Percentiles rank a stretch among this genome's conserved stretches.
phyloP scores from a whole-genome alignment of 2,797 vertebrate species.

The Carcharodon carcharias region DNA sequence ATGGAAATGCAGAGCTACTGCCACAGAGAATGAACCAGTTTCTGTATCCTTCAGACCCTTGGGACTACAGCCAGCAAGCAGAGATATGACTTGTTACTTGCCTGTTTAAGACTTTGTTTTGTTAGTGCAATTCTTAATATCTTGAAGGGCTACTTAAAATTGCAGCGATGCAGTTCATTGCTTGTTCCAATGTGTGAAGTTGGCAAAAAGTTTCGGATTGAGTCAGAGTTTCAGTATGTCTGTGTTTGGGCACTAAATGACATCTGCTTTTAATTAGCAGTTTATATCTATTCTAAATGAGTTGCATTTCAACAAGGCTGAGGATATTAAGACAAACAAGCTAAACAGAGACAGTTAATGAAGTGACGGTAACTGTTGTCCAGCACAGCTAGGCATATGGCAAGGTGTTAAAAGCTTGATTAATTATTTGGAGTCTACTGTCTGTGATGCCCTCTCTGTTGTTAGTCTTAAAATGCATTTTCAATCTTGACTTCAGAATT shows the following conservation, averaged over 20 bases:
- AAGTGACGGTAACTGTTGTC: conserved; percentile 60
- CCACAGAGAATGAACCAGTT: background rate
- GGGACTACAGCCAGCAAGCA: background rate
- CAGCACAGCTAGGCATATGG: conserved; percentile 69
- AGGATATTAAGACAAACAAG: conserved; percentile 49
- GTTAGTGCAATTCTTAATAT: background rate
- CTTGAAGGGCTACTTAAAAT: background rate
- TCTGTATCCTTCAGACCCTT: background rate
- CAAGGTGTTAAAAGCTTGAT: conserved; percentile 79
- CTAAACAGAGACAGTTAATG: conserved; percentile 43
- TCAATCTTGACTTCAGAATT: conserved; percentile 22
- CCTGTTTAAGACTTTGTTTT: background rate
- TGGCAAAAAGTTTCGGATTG: conserved; percentile 30
- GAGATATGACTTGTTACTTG: conserved; percentile 20
- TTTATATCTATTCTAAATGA: conserved; percentile 39
- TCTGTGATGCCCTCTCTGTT: conserved; percentile 59
- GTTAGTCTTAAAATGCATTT: conserved; percentile 18
- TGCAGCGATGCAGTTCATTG: background rate
- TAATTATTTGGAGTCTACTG: conserved; percentile 76
- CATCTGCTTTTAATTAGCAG: conserved; percentile 56
- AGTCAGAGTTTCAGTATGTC: conserved; percentile 36
- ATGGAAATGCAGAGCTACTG: conserved; percentile 5
- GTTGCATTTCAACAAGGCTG: conserved; percentile 45
- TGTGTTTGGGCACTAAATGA: conserved; percentile 45
- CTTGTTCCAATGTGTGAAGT: background rate